Conservation (phyloP, 2,797 vertebrate genomes). For the Catharus ustulatus region DNA sequence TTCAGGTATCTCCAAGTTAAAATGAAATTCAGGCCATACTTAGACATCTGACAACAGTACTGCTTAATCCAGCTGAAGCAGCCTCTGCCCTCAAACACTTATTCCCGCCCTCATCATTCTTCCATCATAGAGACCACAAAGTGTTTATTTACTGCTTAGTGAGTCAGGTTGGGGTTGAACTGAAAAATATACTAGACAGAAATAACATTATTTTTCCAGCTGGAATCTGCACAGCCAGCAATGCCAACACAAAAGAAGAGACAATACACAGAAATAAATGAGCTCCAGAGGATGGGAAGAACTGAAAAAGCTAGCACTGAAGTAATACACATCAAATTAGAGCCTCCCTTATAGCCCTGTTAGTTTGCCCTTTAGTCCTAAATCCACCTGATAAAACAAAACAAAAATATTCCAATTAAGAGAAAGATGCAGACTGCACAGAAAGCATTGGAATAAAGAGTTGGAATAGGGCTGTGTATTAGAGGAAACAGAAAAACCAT, state of each 20-base stretch:
- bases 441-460: slow-evolving; percentile 25
- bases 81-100: neutral
- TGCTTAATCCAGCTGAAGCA: neutral
- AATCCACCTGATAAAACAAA: slow-evolving; percentile 4
- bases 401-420: neutral
- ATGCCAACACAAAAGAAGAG: slow-evolving; percentile 39
- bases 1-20: neutral
- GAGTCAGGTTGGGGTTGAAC: slow-evolving; percentile 6
- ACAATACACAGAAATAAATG: slow-evolving; percentile 28
- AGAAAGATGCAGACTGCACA: neutral
- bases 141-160: slow-evolving; percentile 41
- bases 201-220: slow-evolving; percentile 49
- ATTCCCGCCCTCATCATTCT: neutral
- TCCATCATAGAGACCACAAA: neutral
- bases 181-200: slow-evolving; percentile 39
- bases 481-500: neutral
- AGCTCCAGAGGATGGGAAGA: slow-evolving; percentile 18
- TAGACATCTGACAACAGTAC: neutral
- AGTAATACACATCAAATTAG: slow-evolving; percentile 19
- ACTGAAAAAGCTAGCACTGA: neutral
- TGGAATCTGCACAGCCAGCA: slow-evolving; percentile 36
- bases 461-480: neutral
- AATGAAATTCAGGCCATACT: neutral
- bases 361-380: slow-evolving; percentile 4
- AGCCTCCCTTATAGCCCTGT: neutral